Conservation (phyloP, 2,888 invertebrate species). For the Chrysopilus asiliformis region DNA sequence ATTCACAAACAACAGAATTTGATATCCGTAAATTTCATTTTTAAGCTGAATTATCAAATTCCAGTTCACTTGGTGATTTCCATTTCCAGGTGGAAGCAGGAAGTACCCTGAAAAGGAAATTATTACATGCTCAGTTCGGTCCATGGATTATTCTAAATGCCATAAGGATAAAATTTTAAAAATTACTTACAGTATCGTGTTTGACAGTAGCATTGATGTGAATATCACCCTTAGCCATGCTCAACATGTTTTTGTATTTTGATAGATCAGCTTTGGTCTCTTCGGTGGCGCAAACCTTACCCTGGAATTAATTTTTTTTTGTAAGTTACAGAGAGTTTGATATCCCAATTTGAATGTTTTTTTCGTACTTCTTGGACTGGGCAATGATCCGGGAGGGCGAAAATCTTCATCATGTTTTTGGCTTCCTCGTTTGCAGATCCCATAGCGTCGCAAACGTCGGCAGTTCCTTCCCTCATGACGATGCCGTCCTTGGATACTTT, state of each 20-base stretch:
- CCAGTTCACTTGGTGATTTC: conserved; percentile 26
- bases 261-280: conserved; percentile 30
- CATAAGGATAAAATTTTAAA: neutral
- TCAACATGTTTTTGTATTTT: conserved; percentile 35
- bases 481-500: conserved; percentile 34
- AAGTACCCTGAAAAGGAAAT: conserved; percentile 25
- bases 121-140: neutral
- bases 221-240: conserved; percentile 34
- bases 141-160: neutral
- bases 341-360: neutral
- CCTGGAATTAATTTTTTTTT: conserved; percentile 15
- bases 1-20: too few species aligned
- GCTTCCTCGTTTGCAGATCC: conserved; percentile 19
- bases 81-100: conserved; percentile 28
- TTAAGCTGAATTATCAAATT: too few species aligned
- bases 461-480: conserved; percentile 32
- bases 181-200: conserved; percentile 34
- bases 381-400: conserved; percentile 35
- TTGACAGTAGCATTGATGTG: conserved; percentile 28
- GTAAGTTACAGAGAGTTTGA: neutral
- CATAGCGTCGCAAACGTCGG: conserved; percentile 32
- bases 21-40: too few species aligned
- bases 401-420: conserved; percentile 27
- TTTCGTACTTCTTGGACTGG: conserved; percentile 30
- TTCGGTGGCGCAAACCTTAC: conserved; percentile 30